Evolutionary conservation across 2,888 invertebrate genomes (phyloP), one percentile per base, ranked within the genome.

Genomic region (Diarsia rubi): DNA sequence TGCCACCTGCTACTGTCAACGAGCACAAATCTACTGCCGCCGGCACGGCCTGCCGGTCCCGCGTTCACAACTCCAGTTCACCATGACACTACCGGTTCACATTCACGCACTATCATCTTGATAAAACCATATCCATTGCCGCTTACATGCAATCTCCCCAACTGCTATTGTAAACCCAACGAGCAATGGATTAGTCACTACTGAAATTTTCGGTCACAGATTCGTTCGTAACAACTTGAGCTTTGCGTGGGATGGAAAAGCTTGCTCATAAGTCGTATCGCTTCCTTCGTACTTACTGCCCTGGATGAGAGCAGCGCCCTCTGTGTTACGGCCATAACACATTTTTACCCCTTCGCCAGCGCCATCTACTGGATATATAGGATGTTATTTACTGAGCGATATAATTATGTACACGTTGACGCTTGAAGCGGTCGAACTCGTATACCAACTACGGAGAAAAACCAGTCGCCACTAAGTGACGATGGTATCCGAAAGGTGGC

Each of bases 21-120:
- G 93, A 92, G 92, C 95, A 93, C 94, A 93, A 94, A 93, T 94
- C 92, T 92, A 96, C 96, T 96, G 95, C 93, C 93, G 93, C 86
- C 87, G 86, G 88, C 82, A 87, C 87, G 90, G 90, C 89, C 90
- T 90, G 93, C 92, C 90, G 92, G 92, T 90, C 91, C 92, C 93
- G 92, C 93, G 91, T 91, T 92, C 92, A 90, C 90, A 91, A 91
- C 89, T 90, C 91, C 88, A 90, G 89, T 92, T 89, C 90, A 91
- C 92, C 87, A 91, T 79, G 87, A 88, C 69, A 84, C 81, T 74
- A 77, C 82, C 75, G 68, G 64, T 59, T 65, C 11, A 49, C 64
- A 57, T 72, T 64, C 67, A 60, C 57, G 24, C 52, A 69, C 75
- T 69, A 77, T 47, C 19, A 42, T 57, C 64, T 75, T 47, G 14